Conservation (phyloP, 2,113 vertebrate genomes). For the Erythrocercus mccallii region DNA sequence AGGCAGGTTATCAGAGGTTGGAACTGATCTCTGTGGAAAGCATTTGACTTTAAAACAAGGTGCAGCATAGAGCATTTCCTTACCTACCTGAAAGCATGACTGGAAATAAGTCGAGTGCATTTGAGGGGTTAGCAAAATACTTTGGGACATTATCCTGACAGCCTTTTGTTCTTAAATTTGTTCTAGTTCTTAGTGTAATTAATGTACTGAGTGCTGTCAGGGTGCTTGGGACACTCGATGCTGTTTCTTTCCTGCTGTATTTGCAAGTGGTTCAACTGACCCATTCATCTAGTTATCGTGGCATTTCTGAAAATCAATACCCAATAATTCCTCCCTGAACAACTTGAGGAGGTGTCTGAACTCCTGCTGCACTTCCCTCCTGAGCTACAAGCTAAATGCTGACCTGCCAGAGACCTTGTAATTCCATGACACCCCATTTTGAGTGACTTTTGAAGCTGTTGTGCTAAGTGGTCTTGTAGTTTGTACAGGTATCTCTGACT, state of each 20-base stretch:
- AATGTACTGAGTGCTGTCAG: background rate
- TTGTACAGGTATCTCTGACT: background rate
- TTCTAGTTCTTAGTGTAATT: background rate
- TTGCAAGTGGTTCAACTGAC: background rate
- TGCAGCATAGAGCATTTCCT: background rate
- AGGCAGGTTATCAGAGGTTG: background rate
- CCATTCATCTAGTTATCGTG: background rate
- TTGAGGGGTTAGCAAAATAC: background rate
- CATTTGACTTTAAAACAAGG: background rate
- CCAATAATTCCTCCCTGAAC: background rate
- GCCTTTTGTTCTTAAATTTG: background rate
- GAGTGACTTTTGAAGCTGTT: background rate
- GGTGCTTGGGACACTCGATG: background rate
- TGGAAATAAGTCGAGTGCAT: background rate
- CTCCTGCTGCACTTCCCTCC: background rate
- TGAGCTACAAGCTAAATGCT: background rate
- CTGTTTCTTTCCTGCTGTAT: background rate
- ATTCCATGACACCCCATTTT: background rate
- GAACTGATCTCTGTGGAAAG: background rate
- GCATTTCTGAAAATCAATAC: background rate
- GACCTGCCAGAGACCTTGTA: background rate
- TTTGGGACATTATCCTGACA: background rate
- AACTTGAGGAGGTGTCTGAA: background rate
- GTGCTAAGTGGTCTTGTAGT: background rate
- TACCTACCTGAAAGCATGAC: background rate